Evolutionary conservation across 2,113 vertebrate genomes (phyloP), one percentile per base, ranked within the genome.

Genomic region (Embiotoca jacksoni): DNA sequence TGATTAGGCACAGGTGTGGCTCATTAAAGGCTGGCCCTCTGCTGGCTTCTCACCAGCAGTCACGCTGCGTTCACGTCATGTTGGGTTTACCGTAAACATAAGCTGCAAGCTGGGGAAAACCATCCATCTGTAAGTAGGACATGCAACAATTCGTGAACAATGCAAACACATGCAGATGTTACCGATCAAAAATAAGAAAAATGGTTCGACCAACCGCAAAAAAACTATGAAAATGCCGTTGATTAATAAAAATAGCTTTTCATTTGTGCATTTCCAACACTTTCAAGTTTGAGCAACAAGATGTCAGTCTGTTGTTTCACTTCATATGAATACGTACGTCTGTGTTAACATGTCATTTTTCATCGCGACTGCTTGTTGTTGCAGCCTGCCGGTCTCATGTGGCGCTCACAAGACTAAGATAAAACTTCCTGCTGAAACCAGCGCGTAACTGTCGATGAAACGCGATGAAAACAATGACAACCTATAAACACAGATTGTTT

Each of bases 1-100:
- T 83, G 83, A 90, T 86, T 75, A 57, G 81, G 66, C 65, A 54
- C 82, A 90, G 88, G 84, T 84, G 88, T 5, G 2, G 36, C 85
- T 84, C 69, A 72, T 86, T 87, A 86, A 88, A 80, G 67, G 52
- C 57, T 23, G 30, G 50, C 61, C 73, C 74, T 82, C 76, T 56
- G 74, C 82, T 88, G 89, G 79, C 81, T 78, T 55, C 81, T 39
- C 9, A 77, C 77, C 78, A 85, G 53, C 77, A 49, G 49, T 52
- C 80, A 39, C 53, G 75, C 76, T 80, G 79, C 31, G 44, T 68
- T 80, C 68, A 88, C 3, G 63, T 80, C 80, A 69, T 67, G 35
- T 65, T 62, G 44, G 60, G 30, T 80, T 85, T 70, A 65, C 79
- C 11, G 53, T 82, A 70, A 80, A 85, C 73, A 59, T 47, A 7